Evolutionary conservation across 2,888 invertebrate genomes (phyloP).

Genomic region (Thera obeliscata): DNA sequence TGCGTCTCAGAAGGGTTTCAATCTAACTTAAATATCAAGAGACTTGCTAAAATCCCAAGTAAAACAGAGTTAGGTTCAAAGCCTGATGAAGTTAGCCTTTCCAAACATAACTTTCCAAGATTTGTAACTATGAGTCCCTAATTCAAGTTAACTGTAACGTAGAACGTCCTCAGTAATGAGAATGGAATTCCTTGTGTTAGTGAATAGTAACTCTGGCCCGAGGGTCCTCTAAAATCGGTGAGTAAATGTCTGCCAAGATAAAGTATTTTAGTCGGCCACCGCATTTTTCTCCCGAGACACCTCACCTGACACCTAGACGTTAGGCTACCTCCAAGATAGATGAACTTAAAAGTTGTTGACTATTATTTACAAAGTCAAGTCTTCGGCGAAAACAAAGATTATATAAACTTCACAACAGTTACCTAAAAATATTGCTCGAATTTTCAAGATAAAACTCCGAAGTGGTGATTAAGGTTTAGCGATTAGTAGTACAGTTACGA

Average conservation of each 20-base stretch:
- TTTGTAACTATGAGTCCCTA: conserved; percentile 38
- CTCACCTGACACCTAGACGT: conserved; percentile 34
- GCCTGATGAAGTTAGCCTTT: conserved; percentile 43
- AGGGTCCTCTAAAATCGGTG: conserved; percentile 37
- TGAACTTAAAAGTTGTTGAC: conserved; percentile 21
- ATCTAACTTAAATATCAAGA: conserved; percentile 34
- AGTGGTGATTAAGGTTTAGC: conserved; percentile 23
- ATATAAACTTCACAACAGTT: conserved; percentile 20
- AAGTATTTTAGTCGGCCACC: conserved; percentile 32
- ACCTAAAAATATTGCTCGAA: conserved; percentile 17
- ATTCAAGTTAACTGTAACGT: conserved; percentile 40
- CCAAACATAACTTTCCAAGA: conserved; percentile 40
- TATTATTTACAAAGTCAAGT: conserved; percentile 25
- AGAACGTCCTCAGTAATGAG: conserved; percentile 38
- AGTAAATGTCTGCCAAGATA: conserved; percentile 35
- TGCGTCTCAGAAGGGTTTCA: conserved; percentile 29
- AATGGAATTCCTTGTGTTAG: conserved; percentile 39
- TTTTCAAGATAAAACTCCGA: conserved; percentile 24
- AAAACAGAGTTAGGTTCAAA: conserved; percentile 29
- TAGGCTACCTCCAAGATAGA: conserved; percentile 25
- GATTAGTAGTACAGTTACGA: conserved; percentile 24
- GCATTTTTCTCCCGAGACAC: conserved; percentile 38
- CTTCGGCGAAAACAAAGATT: conserved; percentile 26
- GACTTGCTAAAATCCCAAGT: conserved; percentile 32
- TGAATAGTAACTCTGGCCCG: conserved; percentile 37